Evolutionary conservation across 2,113 vertebrate species (phyloP).

Genomic region (Otocyon megalotis): DNA sequence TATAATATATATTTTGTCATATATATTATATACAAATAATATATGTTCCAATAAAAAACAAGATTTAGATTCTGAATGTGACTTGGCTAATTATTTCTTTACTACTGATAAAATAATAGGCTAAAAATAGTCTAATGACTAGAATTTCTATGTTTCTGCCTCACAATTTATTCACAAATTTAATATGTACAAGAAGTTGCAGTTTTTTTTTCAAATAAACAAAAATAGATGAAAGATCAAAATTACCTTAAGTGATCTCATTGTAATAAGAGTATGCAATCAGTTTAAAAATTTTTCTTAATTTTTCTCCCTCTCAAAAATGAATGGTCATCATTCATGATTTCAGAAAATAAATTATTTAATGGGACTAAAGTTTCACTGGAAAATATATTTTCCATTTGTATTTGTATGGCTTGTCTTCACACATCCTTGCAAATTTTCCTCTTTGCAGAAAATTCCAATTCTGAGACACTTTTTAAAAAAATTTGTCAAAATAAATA

Average conservation of each 20-base stretch:
- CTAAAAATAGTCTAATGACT: not conserved
- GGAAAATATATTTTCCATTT: not conserved
- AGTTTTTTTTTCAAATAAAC: not conserved
- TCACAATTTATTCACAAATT: not conserved
- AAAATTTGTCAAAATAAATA: not conserved
- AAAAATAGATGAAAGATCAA: not conserved
- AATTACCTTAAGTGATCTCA: not conserved
- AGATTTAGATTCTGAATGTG: not conserved
- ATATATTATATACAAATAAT: not conserved
- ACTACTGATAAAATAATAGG: not conserved
- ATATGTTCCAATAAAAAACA: not conserved
- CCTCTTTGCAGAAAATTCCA: not conserved
- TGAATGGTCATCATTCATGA: not conserved
- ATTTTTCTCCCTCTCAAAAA: not conserved
- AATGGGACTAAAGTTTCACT: not conserved
- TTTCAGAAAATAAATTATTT: not conserved
- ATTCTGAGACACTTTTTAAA: rapidly evolving
- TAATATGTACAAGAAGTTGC: not conserved
- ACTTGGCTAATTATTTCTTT: not conserved
- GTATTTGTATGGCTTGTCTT: not conserved
- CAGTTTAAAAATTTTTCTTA: not conserved
- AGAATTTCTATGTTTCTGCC: not conserved
- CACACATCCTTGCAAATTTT: not conserved
- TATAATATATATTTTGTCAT: not conserved
- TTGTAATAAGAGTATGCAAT: not conserved